Percentiles rank a stretch among this genome's conserved stretches.
Conservation (phyloP, 2,797 vertebrate genomes). For the Remorina albescens region DNA sequence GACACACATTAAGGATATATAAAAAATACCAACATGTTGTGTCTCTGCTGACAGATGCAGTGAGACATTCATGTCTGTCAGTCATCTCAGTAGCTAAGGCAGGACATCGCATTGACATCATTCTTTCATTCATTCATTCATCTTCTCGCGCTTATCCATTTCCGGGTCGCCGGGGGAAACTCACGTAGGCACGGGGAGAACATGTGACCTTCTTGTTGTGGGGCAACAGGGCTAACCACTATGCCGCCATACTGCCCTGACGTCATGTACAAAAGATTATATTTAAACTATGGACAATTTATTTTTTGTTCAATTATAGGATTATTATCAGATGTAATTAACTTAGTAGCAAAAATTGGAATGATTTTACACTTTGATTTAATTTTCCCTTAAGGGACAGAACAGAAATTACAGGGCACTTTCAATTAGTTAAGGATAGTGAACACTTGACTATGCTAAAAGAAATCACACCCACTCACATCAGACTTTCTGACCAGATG, state of each 20-base stretch:
- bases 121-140: no score
- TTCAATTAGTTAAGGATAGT: conserved; percentile 17
- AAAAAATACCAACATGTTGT: background rate
- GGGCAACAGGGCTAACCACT: no score
- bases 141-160: no score
- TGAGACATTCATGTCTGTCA: background rate
- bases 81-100: background rate
- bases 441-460: conserved; percentile 34
- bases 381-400: conserved; percentile 19
- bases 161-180: no score
- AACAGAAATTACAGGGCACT: conserved; percentile 17
- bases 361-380: conserved; percentile 16
- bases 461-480: conserved; percentile 34
- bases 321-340: background rate
- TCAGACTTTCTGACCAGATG: conserved; percentile 41
- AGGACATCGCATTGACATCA: background rate
- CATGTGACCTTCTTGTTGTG: no score
- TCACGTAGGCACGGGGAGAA: no score
- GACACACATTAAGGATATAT: no score
- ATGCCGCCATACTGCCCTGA: no score
- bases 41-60: background rate
- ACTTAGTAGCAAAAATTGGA: background rate
- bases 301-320: background rate
- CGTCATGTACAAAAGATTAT: background rate
- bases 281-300: background rate